Conservation (phyloP, 2,797 vertebrate species). For the Acanthornis magna region DNA sequence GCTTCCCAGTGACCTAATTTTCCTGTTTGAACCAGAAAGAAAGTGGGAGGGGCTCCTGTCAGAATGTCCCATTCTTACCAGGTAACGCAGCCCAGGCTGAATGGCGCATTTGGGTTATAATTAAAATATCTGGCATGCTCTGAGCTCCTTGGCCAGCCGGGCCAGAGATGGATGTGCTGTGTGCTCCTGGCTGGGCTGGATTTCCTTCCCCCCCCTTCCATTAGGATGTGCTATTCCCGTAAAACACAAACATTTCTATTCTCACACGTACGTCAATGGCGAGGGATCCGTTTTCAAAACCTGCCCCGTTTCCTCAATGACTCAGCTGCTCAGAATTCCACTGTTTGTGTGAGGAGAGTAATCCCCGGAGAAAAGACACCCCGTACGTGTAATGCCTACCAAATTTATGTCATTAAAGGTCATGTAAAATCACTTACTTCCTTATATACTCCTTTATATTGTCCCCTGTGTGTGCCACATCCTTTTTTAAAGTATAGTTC, state of each 20-base stretch:
- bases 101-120: neutral
- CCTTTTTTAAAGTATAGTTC: neutral
- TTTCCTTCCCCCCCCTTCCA: conserved; percentile 45
- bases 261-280: conserved; percentile 50
- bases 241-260: conserved; percentile 35
- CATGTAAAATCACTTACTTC: neutral
- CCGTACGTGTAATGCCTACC: neutral
- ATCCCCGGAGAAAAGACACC: conserved; percentile 47
- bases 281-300: conserved; percentile 58
- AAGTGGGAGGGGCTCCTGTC: neutral
- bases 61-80: neutral
- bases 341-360: conserved; percentile 52
- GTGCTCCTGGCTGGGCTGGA: conserved; percentile 4
- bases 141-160: neutral
- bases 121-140: neutral
- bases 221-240: conserved; percentile 44
- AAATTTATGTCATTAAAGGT: conserved; percentile 38
- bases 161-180: neutral
- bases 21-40: neutral
- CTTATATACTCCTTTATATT: neutral
- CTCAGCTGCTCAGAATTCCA: conserved; percentile 62
- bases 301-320: conserved; percentile 68
- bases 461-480: neutral
- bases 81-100: neutral
- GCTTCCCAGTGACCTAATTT: conserved; percentile 7